Evolutionary conservation across 1,140 invertebrate genomes (phyloP).

Genomic region (Andrena cerasifolii): DNA sequence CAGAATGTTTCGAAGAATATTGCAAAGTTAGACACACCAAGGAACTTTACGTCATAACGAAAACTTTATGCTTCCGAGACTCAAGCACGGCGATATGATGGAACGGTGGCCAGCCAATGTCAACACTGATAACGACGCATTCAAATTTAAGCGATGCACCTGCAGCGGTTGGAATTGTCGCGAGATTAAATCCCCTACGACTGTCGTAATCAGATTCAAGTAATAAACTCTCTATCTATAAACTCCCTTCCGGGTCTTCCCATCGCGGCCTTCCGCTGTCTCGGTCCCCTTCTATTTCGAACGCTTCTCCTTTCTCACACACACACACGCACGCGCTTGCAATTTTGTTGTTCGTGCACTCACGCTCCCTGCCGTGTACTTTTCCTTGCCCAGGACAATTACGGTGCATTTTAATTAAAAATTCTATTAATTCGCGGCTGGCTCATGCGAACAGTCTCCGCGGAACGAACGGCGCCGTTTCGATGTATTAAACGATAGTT

Average conservation of each 20-base stretch:
- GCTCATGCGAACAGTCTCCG: constrained; percentile 23
- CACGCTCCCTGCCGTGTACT: constrained; percentile 30
- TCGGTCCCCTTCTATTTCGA: neutral
- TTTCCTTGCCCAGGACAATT: constrained; percentile 55
- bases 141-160: constrained; percentile 60
- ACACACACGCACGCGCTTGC: neutral
- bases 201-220: constrained; percentile 63
- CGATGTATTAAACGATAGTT: constrained; percentile 56
- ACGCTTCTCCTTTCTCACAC: too few species aligned
- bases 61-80: constrained; percentile 21
- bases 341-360: constrained; percentile 52
- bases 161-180: constrained; percentile 49
- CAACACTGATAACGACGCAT: constrained; percentile 55
- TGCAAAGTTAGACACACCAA: too few species aligned
- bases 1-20: too few species aligned
- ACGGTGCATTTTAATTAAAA: constrained; percentile 68
- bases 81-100: neutral
- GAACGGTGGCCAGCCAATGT: constrained; percentile 11
- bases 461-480: constrained; percentile 43
- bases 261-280: constrained; percentile 1
- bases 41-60: neutral
- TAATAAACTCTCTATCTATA: constrained; percentile 68
- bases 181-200: constrained; percentile 65
- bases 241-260: constrained; percentile 19
- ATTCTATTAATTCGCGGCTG: constrained; percentile 65